A percentile compares a stretch with the other conserved stretches of the same genome.
Conservation (phyloP, 2,113 vertebrate genomes). For the Chaetops frenatus region DNA sequence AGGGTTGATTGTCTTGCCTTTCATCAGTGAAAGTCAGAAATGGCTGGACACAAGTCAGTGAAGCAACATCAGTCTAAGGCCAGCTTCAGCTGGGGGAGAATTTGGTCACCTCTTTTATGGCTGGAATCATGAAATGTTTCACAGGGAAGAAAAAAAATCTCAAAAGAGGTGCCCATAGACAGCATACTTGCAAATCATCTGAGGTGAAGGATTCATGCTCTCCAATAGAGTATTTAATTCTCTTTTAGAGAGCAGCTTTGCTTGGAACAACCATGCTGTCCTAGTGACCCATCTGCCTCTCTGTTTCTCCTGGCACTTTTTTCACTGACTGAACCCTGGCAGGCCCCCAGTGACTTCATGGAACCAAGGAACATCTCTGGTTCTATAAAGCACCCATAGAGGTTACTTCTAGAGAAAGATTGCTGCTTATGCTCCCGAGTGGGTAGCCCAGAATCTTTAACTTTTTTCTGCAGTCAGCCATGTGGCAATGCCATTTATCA, state of each 20-base stretch:
- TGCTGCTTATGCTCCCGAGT: background rate
- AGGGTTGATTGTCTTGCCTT: slow-evolving; percentile 19
- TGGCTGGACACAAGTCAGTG: background rate
- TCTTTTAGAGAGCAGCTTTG: background rate
- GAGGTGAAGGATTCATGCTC: background rate
- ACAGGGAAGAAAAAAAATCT: background rate
- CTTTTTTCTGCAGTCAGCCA: background rate
- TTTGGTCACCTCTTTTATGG: background rate
- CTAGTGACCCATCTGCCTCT: background rate
- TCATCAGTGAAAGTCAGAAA: background rate
- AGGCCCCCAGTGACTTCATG: background rate
- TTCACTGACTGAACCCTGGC: background rate
- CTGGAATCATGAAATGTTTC: background rate
- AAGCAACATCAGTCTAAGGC: background rate
- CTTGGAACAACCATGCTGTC: background rate
- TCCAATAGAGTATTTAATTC: background rate
- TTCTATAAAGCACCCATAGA: background rate
- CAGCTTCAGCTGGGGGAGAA: background rate
- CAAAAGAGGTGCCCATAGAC: background rate
- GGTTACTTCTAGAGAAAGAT: background rate
- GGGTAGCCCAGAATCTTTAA: background rate
- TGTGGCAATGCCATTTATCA: background rate
- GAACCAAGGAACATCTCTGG: background rate
- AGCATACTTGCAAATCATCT: background rate
- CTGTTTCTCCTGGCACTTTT: background rate